Percentiles rank a stretch among this genome's conserved stretches.
These are phyloP conservation scores for Eucera pruinosa DNA, from an alignment of 2,888 invertebrate species.

Conservation along the genomic window DNA sequence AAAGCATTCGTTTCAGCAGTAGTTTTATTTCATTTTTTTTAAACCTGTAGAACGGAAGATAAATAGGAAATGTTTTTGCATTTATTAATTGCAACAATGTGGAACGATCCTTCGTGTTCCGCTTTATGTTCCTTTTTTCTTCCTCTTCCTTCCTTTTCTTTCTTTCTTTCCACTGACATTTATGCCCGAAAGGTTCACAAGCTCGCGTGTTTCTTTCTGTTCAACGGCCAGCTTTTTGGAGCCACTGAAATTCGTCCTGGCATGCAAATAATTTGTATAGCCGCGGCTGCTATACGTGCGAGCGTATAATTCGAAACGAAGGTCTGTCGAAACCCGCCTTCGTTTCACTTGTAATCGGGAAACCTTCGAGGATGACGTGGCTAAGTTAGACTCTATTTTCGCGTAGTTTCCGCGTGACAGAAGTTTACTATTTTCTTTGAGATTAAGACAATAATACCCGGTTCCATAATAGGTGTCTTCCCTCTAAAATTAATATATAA, in stretches of 20 bases:
- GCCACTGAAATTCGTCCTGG: slow-evolving; percentile 57
- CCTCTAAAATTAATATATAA: too few species aligned
- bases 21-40: too few species aligned
- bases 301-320: slow-evolving; percentile 47
- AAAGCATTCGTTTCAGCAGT: too few species aligned
- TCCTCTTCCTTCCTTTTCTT: slow-evolving; percentile 2
- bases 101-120: slow-evolving; percentile 20
- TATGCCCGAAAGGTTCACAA: slow-evolving; percentile 47
- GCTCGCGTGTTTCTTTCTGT: slow-evolving; percentile 69
- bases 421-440: neutral
- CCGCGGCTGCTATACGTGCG: slow-evolving; percentile 12
- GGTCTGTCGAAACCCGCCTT: slow-evolving; percentile 31
- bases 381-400: neutral
- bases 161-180: slow-evolving; percentile 48
- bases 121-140: neutral
- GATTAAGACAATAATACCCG: neutral
- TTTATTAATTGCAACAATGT: slow-evolving; percentile 19
- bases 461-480: neutral
- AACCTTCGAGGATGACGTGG: slow-evolving; percentile 30
- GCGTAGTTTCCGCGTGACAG: neutral
- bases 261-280: slow-evolving; percentile 66
- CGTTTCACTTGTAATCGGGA: slow-evolving; percentile 30
- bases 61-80: slow-evolving; percentile 2
- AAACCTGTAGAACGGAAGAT: neutral
- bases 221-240: slow-evolving; percentile 57